phyloP scores from a whole-genome alignment of 2,888 invertebrate species.

The Ischnus inquisitorius region DNA sequence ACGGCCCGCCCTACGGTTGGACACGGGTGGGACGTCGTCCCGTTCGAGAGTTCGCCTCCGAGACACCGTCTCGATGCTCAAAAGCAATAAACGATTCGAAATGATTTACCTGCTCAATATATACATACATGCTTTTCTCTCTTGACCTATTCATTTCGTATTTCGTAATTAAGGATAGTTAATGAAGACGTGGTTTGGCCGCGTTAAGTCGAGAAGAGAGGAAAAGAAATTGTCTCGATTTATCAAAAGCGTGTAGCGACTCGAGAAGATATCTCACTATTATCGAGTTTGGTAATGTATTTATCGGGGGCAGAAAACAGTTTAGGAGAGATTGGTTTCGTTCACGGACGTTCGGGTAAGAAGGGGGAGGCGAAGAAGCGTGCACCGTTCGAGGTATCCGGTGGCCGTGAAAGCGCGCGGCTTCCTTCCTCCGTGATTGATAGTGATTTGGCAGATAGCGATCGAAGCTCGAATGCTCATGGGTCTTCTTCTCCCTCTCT shows the following conservation, averaged over 20 bases:
- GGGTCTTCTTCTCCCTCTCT: constrained; percentile 38
- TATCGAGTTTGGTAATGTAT: constrained; percentile 73
- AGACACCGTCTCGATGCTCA: not conserved
- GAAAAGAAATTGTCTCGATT: constrained; percentile 18
- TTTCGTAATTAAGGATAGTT: constrained; percentile 35
- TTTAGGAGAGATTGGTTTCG: constrained; percentile 68
- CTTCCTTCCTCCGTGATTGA: constrained; percentile 78
- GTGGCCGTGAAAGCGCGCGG: constrained; percentile 71
- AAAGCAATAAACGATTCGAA: constrained; percentile 23
- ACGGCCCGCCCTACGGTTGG: not conserved
- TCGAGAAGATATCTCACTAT: not conserved
- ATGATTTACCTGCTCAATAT: constrained; percentile 24
- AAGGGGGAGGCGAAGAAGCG: constrained; percentile 54
- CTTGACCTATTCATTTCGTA: constrained; percentile 2
- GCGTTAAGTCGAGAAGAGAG: not conserved
- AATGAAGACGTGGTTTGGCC: constrained; percentile 6
- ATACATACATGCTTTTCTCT: not conserved
- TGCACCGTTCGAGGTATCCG: constrained; percentile 72
- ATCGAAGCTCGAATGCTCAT: constrained; percentile 72
- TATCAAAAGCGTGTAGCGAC: not conserved
- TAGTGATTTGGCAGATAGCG: constrained; percentile 83
- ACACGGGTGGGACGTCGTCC: constrained; percentile 23
- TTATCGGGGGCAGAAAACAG: constrained; percentile 76
- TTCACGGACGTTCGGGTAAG: not conserved
- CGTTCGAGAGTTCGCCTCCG: not conserved